These are phyloP conservation scores for Rhorus exstirpatorius DNA, from an alignment of 2,888 invertebrate species.

Conservation along the genomic window DNA sequence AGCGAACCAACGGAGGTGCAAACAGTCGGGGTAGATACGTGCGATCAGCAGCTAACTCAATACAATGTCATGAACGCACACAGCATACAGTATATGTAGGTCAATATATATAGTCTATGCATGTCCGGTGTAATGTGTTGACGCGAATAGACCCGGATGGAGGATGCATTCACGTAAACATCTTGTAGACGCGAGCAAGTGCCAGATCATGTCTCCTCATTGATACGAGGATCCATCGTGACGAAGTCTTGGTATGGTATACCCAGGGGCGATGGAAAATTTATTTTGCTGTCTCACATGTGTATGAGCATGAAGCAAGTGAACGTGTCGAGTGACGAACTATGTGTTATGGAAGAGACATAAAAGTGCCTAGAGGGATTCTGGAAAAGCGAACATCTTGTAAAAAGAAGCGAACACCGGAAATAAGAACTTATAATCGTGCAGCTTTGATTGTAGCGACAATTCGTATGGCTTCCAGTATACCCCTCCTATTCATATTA, in stretches of 20 bases:
- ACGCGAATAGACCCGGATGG: slow-evolving; percentile 33
- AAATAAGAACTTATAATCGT: neutral
- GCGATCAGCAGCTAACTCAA: slow-evolving; percentile 69
- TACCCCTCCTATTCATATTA: neutral
- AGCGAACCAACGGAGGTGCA: slow-evolving; percentile 71
- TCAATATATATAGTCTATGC: slow-evolving; percentile 11
- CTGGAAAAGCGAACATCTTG: neutral
- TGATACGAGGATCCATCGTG: slow-evolving; percentile 24
- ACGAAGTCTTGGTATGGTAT: slow-evolving; percentile 16
- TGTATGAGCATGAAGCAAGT: slow-evolving; percentile 9
- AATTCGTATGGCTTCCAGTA: slow-evolving; percentile 10
- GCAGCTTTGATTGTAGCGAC: neutral
- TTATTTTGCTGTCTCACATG: slow-evolving; percentile 27
- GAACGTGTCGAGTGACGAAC: slow-evolving; percentile 7
- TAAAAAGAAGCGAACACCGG: neutral
- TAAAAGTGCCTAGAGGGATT: slow-evolving; percentile 6
- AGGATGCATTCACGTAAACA: slow-evolving; percentile 48
- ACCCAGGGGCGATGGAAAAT: slow-evolving; percentile 30
- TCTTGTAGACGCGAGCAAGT: slow-evolving; percentile 46
- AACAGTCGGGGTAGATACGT: slow-evolving; percentile 54
- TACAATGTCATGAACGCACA: slow-evolving; percentile 42
- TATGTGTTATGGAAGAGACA: neutral
- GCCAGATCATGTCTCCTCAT: slow-evolving; percentile 41
- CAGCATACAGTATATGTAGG: slow-evolving; percentile 33
- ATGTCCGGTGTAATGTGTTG: slow-evolving; percentile 39